These are phyloP conservation scores for Polylopha cassiicola DNA, from an alignment of 2,888 invertebrate species.

Conservation along the genomic window DNA sequence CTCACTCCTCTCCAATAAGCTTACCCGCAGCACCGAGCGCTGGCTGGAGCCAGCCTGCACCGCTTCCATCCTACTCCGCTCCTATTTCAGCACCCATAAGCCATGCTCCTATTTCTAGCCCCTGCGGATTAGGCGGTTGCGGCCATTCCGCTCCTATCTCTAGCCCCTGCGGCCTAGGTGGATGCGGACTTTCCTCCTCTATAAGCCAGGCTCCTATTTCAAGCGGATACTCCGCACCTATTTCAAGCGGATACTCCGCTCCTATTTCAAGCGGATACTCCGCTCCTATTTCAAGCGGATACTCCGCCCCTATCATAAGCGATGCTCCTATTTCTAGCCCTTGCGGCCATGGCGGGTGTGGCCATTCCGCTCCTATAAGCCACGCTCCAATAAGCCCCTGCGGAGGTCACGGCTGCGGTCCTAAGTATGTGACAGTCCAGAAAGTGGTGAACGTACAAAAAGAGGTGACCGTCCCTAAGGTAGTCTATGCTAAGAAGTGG, in stretches of 20 bases:
- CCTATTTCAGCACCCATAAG: slow-evolving; percentile 12
- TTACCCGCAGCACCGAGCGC: background rate
- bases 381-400: slow-evolving; percentile 6
- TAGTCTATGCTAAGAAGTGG: slow-evolving; percentile 30
- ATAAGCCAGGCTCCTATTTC: slow-evolving; percentile 1
- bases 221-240: slow-evolving; percentile 6
- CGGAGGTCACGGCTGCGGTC: slow-evolving; percentile 9
- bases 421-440: slow-evolving; percentile 26
- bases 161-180: background rate
- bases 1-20: background rate
- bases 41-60: slow-evolving; percentile 1
- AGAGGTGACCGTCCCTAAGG: slow-evolving; percentile 29
- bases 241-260: slow-evolving; percentile 3
- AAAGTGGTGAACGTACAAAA: slow-evolving; percentile 28
- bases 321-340: too few species aligned
- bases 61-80: slow-evolving; percentile 19
- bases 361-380: slow-evolving; percentile 1
- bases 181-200: background rate
- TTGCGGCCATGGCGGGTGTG: background rate
- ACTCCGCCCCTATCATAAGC: slow-evolving; percentile 2
- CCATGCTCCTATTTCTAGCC: slow-evolving; percentile 9
- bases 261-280: slow-evolving; percentile 3
- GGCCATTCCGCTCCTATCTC: slow-evolving; percentile 1
- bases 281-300: slow-evolving; percentile 5
- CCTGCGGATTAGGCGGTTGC: background rate